phyloP scores from a whole-genome alignment of 2,888 invertebrate species.

The Liopterus haemorrhoidalis region DNA sequence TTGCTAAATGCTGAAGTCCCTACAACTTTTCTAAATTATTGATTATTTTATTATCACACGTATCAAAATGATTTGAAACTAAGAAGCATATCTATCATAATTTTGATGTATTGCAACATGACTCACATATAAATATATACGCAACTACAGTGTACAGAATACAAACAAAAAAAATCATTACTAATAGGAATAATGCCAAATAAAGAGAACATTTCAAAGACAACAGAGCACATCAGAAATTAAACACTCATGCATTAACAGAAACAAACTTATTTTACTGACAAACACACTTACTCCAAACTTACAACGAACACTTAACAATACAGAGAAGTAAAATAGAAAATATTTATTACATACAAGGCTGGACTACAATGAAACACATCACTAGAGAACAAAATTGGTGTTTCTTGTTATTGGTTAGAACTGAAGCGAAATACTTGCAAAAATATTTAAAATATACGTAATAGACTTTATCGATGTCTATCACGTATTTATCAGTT shows the following conservation, averaged over 20 bases:
- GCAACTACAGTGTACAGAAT: conserved; percentile 17
- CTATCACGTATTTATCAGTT: too few relatives aligned
- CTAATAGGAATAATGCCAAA: conserved; percentile 8
- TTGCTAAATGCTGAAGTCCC: too few relatives aligned
- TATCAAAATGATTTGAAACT: conserved; percentile 1
- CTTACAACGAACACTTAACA: not conserved
- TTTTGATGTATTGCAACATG: too few relatives aligned
- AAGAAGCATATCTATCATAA: not conserved
- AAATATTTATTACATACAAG: conserved; percentile 16
- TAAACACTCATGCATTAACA: conserved; percentile 15
- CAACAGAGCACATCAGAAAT: conserved; percentile 15
- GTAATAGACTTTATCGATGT: too few relatives aligned
- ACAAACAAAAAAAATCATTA: conserved; percentile 17
- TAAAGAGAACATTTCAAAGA: conserved; percentile 11
- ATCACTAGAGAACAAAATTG: too few relatives aligned
- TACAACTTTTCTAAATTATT: too few relatives aligned
- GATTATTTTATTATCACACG: too few relatives aligned
- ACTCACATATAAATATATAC: too few relatives aligned
- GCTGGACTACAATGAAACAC: conserved; percentile 20
- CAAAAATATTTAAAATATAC: too few relatives aligned
- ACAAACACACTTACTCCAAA: not conserved
- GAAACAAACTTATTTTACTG: not conserved
- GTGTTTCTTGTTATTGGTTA: too few relatives aligned
- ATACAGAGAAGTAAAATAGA: conserved; percentile 4
- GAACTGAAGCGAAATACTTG: too few relatives aligned